A percentile compares a stretch with the other conserved stretches of the same genome.
Conservation (phyloP, 2,888 invertebrate species). For the Hoplodrina blanda region DNA sequence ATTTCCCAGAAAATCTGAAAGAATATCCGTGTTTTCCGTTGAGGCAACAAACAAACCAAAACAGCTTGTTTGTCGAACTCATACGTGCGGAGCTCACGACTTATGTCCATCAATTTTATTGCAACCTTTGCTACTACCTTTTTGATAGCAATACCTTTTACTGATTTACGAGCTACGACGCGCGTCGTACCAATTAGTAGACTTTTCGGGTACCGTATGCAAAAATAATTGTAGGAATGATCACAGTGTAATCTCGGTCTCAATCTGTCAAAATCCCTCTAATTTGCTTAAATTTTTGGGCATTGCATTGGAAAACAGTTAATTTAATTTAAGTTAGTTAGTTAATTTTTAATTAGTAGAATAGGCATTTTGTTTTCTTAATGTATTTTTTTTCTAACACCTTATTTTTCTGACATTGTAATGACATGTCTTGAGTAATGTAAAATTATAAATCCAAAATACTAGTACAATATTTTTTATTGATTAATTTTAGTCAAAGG, state of each 20-base stretch:
- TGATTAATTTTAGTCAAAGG: not conserved
- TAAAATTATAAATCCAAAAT: no score
- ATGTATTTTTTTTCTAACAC: not conserved
- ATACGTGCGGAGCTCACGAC: conserved; percentile 23
- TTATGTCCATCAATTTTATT: conserved; percentile 35
- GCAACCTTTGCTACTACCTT: conserved; percentile 26
- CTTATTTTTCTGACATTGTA: no score
- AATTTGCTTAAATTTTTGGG: no score
- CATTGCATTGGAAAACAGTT: no score
- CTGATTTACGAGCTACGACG: conserved; percentile 10
- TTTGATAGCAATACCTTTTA: conserved; percentile 9
- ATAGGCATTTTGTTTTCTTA: not conserved
- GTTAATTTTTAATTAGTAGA: no score
- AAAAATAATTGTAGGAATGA: no score
- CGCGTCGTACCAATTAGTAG: conserved; percentile 27
- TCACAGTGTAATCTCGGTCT: no score
- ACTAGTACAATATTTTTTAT: no score
- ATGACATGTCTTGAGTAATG: no score
- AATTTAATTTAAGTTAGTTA: no score
- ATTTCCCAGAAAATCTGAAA: conserved; percentile 7
- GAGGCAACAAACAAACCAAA: conserved; percentile 23
- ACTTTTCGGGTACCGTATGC: not conserved
- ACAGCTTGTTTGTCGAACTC: conserved; percentile 14
- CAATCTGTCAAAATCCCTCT: no score
- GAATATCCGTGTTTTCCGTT: conserved; percentile 13